Evolutionary conservation across 64 coral and sea anemone genomes (phyloP), one percentile per base, ranked within the genome.

Genomic region (Cladopsammia gracilis): DNA sequence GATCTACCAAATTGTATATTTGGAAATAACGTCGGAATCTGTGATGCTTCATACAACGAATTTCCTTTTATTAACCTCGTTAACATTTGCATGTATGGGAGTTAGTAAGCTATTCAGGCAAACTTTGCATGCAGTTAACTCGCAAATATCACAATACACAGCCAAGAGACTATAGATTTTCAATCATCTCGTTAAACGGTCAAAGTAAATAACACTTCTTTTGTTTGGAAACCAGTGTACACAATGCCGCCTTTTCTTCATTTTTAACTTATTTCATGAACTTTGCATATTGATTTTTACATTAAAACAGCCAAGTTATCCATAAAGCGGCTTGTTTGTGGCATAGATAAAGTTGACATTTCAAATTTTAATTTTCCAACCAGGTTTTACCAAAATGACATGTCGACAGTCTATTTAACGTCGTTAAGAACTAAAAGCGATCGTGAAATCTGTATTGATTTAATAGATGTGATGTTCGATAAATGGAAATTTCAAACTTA

Each of bases 221-320:
- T 79, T 59, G 54, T 59, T 42, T 34, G 0, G 15, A 59, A 24
- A 23, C n/a, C 52, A 79, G 24, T 34, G 26, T 79, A 79, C 56
- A 79, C 77, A 60, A 26, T 59, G 24, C 10, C 77, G 56, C 77
- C 77, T 60, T 60, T 76, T 43, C 54, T 60, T 14, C 54, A 16
- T 42, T 11, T 60, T 25, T 43, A 79, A 56, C 56, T 59, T 16
- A 79, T 61, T 79, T 79, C 77, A 79, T 79, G 77, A 61, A 79
- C 77, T 59, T 79, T 23, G n/a, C 59, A 24, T 79, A 42, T 79
- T 79, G 52, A 60, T 79, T 79, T 79, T 79, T 79, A 22, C 56
- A 79, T 79, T 79, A 79, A 60, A 76, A 42, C 10, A 79, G 54
- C 18, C 52, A 58, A 79, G 22, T 49, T 59, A 19, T 79, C 25